phyloP scores from a whole-genome alignment of 2,888 invertebrate species.

The Nasonovia ribisnigri region DNA sequence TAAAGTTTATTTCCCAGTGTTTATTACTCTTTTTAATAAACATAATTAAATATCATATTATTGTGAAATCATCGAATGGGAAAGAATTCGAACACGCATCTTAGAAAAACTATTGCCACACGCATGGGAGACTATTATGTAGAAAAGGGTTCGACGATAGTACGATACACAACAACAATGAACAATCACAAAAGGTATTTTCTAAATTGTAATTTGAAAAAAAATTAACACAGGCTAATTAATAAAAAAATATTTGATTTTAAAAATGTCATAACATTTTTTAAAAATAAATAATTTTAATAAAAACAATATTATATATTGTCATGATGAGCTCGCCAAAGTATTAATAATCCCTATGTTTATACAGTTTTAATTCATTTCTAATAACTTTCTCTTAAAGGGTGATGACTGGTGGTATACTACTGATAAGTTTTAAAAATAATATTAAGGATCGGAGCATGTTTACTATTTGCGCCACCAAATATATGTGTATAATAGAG shows the following conservation, averaged over 20 bases:
- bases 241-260: background rate
- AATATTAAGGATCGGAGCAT: background rate
- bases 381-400: background rate
- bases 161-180: background rate
- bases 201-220: background rate
- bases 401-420: background rate
- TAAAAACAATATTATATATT: background rate
- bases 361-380: background rate
- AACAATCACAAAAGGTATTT: background rate
- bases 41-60: background rate
- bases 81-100: slow-evolving; percentile 32
- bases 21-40: slow-evolving; percentile 14
- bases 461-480: background rate
- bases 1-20: slow-evolving; percentile 11
- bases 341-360: background rate
- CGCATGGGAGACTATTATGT: slow-evolving; percentile 18
- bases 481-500: background rate
- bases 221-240: background rate
- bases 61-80: slow-evolving; percentile 34
- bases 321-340: background rate
- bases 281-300: background rate
- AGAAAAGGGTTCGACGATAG: slow-evolving; percentile 7
- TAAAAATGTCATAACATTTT: background rate
- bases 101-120: slow-evolving; percentile 31
- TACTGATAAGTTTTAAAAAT: background rate